A percentile compares a stretch with the other conserved stretches of the same genome.
Conservation (phyloP, 2,888 invertebrate species). For the Sminthurides aquaticus region DNA sequence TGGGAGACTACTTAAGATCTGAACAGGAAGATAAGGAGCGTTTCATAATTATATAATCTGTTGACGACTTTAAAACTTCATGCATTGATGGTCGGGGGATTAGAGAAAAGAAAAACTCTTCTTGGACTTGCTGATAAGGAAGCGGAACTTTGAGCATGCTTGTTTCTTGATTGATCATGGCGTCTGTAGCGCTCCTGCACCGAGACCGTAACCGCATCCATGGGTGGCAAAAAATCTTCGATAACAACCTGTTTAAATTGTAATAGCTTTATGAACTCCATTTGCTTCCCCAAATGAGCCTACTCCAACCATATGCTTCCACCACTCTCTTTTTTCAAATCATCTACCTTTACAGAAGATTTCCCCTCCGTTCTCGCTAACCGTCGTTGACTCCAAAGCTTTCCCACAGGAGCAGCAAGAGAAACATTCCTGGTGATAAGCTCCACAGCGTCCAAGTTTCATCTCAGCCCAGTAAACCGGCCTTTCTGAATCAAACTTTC, state of each 20-base stretch:
- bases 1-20: too few relatives aligned
- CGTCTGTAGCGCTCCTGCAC: slow-evolving; percentile 35
- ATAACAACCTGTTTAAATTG: slow-evolving; percentile 29
- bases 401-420: slow-evolving; percentile 51
- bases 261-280: slow-evolving; percentile 2
- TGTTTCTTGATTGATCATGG: too few relatives aligned
- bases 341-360: slow-evolving; percentile 72
- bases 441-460: slow-evolving; percentile 29
- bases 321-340: background rate
- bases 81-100: too few relatives aligned
- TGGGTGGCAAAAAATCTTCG: slow-evolving; percentile 28
- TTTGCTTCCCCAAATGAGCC: background rate
- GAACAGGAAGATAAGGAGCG: too few relatives aligned
- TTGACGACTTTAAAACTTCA: too few relatives aligned
- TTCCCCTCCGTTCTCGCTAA: slow-evolving; percentile 91
- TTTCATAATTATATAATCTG: too few relatives aligned
- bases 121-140: too few relatives aligned
- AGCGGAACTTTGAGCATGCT: too few relatives aligned
- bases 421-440: slow-evolving; percentile 33
- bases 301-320: too few relatives aligned
- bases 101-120: too few relatives aligned
- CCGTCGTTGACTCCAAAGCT: slow-evolving; percentile 95
- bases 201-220: slow-evolving; percentile 32
- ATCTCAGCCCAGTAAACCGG: slow-evolving; percentile 30
- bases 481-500: slow-evolving; percentile 12